A percentile compares a stretch with the other conserved stretches of the same genome.
phyloP scores from a whole-genome alignment of 1,140 invertebrate species.

The Neotoxoptera formosana region DNA sequence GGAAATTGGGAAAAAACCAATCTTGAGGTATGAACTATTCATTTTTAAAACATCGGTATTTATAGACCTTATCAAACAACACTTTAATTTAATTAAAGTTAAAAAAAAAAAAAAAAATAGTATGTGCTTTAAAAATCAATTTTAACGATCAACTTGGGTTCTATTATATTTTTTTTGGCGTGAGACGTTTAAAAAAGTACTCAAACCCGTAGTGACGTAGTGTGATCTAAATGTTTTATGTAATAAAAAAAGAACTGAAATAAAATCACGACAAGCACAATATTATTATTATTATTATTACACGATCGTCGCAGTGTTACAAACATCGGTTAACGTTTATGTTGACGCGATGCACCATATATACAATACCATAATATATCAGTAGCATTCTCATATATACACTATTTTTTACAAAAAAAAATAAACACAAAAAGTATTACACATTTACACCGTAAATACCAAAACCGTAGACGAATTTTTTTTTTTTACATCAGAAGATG shows the following conservation, averaged over 20 bases:
- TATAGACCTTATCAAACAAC: neutral
- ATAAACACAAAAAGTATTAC: neutral
- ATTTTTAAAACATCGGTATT: neutral
- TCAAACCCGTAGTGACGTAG: neutral
- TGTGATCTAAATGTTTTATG: neutral
- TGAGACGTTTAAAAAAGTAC: neutral
- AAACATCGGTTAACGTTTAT: neutral
- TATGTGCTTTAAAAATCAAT: neutral
- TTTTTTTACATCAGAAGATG: neutral
- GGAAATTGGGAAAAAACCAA: neutral
- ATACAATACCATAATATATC: neutral
- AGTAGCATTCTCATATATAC: neutral
- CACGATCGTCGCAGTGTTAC: neutral
- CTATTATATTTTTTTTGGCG: neutral
- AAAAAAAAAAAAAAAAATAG: neutral
- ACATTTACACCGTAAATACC: neutral
- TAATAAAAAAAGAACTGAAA: neutral
- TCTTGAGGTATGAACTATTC: neutral
- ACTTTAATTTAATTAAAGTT: neutral
- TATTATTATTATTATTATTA: neutral
- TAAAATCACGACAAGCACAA: neutral
- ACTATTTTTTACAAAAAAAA: neutral
- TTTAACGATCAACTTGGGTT: neutral
- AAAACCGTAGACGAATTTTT: neutral
- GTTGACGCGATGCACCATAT: neutral